phyloP scores from a whole-genome alignment of 2,888 invertebrate genomes.

The Ormia ochracea region DNA sequence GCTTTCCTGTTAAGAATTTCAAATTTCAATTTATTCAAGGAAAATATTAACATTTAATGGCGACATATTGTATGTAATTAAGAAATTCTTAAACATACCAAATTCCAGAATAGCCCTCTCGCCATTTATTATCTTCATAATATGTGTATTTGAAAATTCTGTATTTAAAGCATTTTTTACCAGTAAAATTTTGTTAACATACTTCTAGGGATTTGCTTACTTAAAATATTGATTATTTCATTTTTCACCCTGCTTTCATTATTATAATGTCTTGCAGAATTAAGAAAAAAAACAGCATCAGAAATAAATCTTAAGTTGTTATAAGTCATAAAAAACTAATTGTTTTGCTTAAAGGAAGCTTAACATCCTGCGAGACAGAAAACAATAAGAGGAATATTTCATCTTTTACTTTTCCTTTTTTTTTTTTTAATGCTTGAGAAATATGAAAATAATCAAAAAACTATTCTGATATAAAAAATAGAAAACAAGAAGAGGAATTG shows the following conservation, averaged over 20 bases:
- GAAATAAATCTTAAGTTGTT: slow-evolving; percentile 30
- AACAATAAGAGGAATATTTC: slow-evolving; percentile 46
- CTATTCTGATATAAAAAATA: slow-evolving; percentile 65
- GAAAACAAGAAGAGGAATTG: slow-evolving; percentile 54
- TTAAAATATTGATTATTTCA: slow-evolving; percentile 31
- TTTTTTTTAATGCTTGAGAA: slow-evolving; percentile 24
- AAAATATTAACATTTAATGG: too few relatives aligned
- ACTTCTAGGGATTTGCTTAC: slow-evolving; percentile 3
- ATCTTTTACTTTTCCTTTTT: background rate
- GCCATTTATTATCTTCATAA: too few relatives aligned
- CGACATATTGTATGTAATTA: too few relatives aligned
- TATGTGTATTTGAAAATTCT: background rate
- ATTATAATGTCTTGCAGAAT: slow-evolving; percentile 29
- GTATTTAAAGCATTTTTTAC: background rate
- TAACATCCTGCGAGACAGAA: slow-evolving; percentile 58
- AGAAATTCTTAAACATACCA: too few relatives aligned
- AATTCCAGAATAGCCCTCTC: too few relatives aligned
- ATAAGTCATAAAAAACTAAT: slow-evolving; percentile 61
- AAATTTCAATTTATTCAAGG: too few relatives aligned
- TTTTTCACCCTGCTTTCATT: slow-evolving; percentile 12
- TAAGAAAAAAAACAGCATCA: background rate
- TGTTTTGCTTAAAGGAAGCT: slow-evolving; percentile 59
- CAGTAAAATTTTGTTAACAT: background rate
- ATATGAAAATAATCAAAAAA: slow-evolving; percentile 22
- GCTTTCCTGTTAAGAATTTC: too few relatives aligned